Evolutionary conservation across 2,888 invertebrate genomes (phyloP).

Genomic region (Chelonus formosanus): DNA sequence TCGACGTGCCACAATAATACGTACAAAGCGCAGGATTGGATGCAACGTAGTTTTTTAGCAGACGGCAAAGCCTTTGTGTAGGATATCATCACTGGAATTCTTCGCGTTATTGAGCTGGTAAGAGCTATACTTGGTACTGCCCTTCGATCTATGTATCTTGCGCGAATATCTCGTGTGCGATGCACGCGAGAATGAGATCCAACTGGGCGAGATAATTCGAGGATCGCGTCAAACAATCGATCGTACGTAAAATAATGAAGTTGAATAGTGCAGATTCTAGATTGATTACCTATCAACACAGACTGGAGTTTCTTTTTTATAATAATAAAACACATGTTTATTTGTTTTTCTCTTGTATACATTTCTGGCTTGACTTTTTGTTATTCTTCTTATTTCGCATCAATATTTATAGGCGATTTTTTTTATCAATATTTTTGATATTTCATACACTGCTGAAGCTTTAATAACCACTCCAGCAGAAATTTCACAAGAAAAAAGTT

Average conservation of each 20-base stretch:
- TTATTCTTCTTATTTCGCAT: too few species aligned
- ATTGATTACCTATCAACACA: conserved; percentile 26
- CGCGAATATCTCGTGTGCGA: conserved; percentile 1
- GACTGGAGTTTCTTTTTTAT: neutral
- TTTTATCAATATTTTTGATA: too few species aligned
- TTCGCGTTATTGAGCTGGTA: conserved; percentile 18
- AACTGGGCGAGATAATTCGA: conserved; percentile 8
- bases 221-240: conserved; percentile 14
- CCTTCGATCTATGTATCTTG: conserved; percentile 10
- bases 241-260: conserved; percentile 5
- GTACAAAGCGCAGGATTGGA: neutral
- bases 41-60: conserved; percentile 21
- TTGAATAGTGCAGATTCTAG: conserved; percentile 5
- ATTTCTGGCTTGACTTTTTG: too few species aligned
- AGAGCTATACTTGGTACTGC: conserved; percentile 25
- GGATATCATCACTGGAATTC: conserved; percentile 27
- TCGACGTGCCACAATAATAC: conserved; percentile 7
- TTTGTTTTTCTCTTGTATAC: too few species aligned
- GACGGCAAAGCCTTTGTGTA: conserved; percentile 21
- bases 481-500: too few species aligned
- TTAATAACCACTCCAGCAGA: too few species aligned
- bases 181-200: conserved; percentile 13
- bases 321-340: conserved; percentile 2
- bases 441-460: too few species aligned
- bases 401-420: too few species aligned